phyloP scores from a whole-genome alignment of 2,113 vertebrate genomes.

The Oenanthe oenanthe region DNA sequence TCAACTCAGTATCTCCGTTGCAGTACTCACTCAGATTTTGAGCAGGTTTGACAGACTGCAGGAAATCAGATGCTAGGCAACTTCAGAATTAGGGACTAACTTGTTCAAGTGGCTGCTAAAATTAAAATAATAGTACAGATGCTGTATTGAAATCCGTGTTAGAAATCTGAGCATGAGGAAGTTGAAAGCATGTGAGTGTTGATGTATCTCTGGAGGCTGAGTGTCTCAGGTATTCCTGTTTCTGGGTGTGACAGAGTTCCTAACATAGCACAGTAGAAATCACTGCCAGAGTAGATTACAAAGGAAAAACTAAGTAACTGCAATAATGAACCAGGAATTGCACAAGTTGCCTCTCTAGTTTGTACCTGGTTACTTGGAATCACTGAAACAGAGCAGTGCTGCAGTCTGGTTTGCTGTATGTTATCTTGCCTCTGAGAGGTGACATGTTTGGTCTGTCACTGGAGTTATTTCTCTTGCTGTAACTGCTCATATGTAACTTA shows the following conservation, averaged over 20 bases:
- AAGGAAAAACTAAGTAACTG: neutral
- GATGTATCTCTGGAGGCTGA: neutral
- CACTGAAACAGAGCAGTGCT: neutral
- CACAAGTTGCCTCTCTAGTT: neutral
- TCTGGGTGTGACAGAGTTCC: conserved; percentile 53
- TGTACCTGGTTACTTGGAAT: neutral
- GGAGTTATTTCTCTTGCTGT: neutral
- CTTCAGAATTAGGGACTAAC: neutral
- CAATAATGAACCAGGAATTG: neutral
- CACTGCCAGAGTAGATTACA: neutral
- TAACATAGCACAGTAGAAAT: neutral
- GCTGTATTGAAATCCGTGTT: neutral
- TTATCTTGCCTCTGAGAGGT: neutral
- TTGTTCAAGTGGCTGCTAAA: neutral
- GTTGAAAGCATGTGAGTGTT: neutral
- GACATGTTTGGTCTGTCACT: neutral
- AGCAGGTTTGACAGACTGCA: neutral
- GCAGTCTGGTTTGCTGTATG: neutral
- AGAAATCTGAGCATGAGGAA: neutral
- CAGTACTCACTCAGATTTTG: neutral
- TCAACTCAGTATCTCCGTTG: neutral
- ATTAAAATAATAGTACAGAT: neutral
- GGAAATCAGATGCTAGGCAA: neutral
- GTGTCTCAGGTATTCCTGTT: conserved; percentile 31
- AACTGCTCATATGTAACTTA: neutral